Evolutionary conservation across 2,888 invertebrate species (phyloP), one percentile per base, ranked within the genome.

Genomic region (Habroteleia sp.): DNA sequence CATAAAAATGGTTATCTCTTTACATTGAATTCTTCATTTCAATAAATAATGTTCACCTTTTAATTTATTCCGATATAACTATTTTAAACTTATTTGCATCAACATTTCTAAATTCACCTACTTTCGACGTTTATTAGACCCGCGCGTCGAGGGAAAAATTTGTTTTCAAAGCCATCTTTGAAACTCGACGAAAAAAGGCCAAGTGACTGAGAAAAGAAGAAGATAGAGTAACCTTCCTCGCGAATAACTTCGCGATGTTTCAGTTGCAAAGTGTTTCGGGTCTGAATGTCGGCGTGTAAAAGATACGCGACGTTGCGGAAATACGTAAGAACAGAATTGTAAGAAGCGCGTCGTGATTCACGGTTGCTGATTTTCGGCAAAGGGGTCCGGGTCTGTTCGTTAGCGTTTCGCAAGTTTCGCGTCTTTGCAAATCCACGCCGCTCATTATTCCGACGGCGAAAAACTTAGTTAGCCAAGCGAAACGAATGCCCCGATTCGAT

Each of bases 401-500:
- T 68, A 68, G 42, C 42, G 25, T 39, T 37, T 39, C 35, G 29
- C 14, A 41, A 69, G 56, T 63, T 69, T 54, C 17, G 56, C 62
- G 46, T 73, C 68, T 60, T 69, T 65, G 50, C 54, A 66, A 66
- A 44, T 50, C 42, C 58, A 39, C 52, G 31, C 46, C 48, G 52
- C 39, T 66, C 58, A 78, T 82, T 81, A 81, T 82, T 82, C 78
- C 79, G 74, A 65, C 52, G 72, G 76, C 71, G 81, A 82, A 80
- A 84, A 84, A 83, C 77, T 83, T 82, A 83, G 82, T 84, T 85
- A 81, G 80, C 80, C 78, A 77, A 72, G 65, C 76, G 80, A 80
- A 81, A 85, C 84, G 84, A 85, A 85, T 82, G 84, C 81, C 82
- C 85, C 84, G 86, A 87, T 86, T 87, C 82, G 50, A 8, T 31